Percentiles rank a stretch among this genome's conserved stretches.
Conservation (phyloP, 1,140 invertebrate species). For the Papilio helenus region DNA sequence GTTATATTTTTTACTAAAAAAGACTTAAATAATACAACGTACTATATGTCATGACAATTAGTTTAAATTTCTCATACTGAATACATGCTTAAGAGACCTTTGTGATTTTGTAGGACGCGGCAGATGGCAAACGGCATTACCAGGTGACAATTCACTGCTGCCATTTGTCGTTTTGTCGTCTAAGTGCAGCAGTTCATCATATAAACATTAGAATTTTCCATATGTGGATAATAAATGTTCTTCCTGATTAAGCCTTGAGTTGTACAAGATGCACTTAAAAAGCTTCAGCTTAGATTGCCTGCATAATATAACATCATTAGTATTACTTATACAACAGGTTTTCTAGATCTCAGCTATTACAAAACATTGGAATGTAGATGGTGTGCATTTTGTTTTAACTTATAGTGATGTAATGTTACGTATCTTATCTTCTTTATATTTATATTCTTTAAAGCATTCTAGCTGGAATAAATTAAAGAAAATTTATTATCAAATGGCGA, state of each 20-base stretch:
- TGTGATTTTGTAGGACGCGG: too few relatives aligned
- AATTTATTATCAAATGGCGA: too few relatives aligned
- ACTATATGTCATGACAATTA: too few relatives aligned
- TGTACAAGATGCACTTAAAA: conserved; percentile 23
- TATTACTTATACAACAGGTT: conserved; percentile 22
- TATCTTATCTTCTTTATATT: neutral
- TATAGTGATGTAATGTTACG: neutral
- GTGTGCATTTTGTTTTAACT: conserved; percentile 8
- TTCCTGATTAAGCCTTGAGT: neutral
- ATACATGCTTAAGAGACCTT: too few relatives aligned
- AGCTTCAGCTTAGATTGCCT: conserved; percentile 22
- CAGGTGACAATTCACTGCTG: too few relatives aligned
- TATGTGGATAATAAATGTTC: conserved; percentile 4
- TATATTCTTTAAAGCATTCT: neutral
- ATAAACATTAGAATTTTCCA: neutral
- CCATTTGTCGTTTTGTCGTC: too few relatives aligned
- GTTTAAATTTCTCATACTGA: too few relatives aligned
- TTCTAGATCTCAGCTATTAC: neutral
- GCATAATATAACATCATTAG: conserved; percentile 25
- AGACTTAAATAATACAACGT: too few relatives aligned
- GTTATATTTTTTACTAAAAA: neutral
- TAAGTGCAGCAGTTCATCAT: too few relatives aligned
- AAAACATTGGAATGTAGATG: conserved; percentile 4
- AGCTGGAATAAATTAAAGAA: neutral
- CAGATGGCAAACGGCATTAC: too few relatives aligned